phyloP scores from a whole-genome alignment of 2,888 invertebrate genomes.

The Lapara coniferarum region DNA sequence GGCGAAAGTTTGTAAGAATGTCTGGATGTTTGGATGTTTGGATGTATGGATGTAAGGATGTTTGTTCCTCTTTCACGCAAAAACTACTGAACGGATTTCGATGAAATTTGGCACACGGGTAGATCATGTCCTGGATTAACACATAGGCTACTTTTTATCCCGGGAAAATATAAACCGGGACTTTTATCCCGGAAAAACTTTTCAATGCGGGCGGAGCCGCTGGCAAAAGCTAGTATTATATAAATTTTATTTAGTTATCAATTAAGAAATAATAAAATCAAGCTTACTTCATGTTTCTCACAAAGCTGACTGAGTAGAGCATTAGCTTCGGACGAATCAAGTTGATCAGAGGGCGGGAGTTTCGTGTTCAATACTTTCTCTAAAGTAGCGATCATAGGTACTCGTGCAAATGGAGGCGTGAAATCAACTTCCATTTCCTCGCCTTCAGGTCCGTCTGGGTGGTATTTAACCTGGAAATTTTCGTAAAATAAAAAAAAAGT shows the following conservation, averaged over 20 bases:
- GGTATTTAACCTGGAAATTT: conserved; percentile 86
- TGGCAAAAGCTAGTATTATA: too few species aligned
- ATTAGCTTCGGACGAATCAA: conserved; percentile 88
- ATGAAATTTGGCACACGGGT: too few species aligned
- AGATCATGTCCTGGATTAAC: too few species aligned
- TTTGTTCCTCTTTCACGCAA: too few species aligned
- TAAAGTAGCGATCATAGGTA: conserved; percentile 95
- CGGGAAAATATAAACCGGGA: too few species aligned
- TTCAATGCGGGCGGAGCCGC: too few species aligned
- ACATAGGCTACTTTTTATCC: too few species aligned
- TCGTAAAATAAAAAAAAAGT: not conserved
- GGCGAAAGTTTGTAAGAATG: too few species aligned
- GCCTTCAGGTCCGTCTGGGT: conserved; percentile 94
- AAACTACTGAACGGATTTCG: too few species aligned
- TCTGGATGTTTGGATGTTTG: too few species aligned
- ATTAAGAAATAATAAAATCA: not conserved
- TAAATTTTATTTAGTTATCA: not conserved
- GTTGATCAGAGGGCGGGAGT: conserved; percentile 87
- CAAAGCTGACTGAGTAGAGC: conserved; percentile 92
- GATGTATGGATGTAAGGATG: too few species aligned
- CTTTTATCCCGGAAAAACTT: too few species aligned
- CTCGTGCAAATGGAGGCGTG: conserved; percentile 96
- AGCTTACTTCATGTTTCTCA: conserved; percentile 83
- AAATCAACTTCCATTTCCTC: conserved; percentile 95
- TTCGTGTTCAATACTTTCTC: conserved; percentile 91